A percentile compares a stretch with the other conserved stretches of the same genome.
Conservation (phyloP, 2,113 vertebrate genomes). For the Phylloscopus trochilus region DNA sequence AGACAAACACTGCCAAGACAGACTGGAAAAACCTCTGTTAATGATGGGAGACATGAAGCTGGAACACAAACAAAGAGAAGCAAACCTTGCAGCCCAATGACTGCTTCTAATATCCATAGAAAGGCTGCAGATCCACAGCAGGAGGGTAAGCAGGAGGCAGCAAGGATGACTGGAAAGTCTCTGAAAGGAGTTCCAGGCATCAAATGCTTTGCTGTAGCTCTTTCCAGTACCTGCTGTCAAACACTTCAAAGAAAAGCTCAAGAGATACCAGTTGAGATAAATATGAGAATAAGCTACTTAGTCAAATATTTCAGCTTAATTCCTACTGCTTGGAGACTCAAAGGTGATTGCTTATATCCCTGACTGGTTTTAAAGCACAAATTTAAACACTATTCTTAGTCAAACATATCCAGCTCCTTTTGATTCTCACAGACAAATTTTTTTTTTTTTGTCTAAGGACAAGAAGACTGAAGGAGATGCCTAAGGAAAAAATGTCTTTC, state of each 20-base stretch:
- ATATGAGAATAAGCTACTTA: neutral
- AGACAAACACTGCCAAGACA: neutral
- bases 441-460: neutral
- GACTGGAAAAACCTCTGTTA: neutral
- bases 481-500: neutral
- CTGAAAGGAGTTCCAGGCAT: neutral
- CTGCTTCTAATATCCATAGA: neutral
- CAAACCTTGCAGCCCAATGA: neutral
- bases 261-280: neutral
- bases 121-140: neutral
- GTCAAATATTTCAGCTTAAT: neutral
- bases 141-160: neutral
- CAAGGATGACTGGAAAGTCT: neutral
- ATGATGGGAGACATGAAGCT: neutral
- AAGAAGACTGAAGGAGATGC: neutral
- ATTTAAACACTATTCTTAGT: neutral
- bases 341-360: neutral
- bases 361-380: neutral
- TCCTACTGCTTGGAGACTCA: neutral
- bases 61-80: neutral
- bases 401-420: neutral
- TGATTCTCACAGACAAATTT: neutral
- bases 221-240: neutral
- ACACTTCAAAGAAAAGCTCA: neutral
- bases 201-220: neutral